Evolutionary conservation across 2,797 vertebrate species (phyloP).

Genomic region (Buceros bicornis): DNA sequence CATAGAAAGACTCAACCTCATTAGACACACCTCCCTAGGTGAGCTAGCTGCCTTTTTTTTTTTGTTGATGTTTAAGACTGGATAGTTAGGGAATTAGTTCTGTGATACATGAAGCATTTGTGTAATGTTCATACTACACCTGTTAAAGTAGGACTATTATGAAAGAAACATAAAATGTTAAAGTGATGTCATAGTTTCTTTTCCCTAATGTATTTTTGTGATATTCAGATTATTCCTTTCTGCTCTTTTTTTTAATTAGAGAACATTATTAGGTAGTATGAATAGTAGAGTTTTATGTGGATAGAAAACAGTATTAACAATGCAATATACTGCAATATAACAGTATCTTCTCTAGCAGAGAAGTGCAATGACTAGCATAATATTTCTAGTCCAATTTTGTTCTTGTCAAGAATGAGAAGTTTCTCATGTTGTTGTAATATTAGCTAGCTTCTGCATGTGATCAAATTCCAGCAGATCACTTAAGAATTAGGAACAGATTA

Average conservation of each 20-base stretch:
- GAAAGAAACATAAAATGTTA: background rate
- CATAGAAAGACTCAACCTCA: background rate
- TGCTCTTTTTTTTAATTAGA: background rate
- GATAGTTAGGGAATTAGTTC: background rate
- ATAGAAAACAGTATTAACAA: background rate
- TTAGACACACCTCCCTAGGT: background rate
- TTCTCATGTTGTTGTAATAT: background rate
- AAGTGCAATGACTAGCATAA: rapidly evolving
- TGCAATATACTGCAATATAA: background rate
- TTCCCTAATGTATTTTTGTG: background rate
- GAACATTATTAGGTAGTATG: background rate
- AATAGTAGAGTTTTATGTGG: background rate
- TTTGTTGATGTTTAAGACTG: too few species aligned
- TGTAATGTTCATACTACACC: background rate
- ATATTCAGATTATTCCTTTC: background rate
- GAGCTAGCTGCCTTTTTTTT: background rate
- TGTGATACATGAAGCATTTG: background rate
- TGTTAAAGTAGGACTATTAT: background rate
- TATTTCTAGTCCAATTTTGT: background rate
- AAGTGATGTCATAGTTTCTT: background rate
- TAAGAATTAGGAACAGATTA: background rate
- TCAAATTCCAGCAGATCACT: background rate
- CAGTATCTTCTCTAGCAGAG: background rate
- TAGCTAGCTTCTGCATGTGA: background rate
- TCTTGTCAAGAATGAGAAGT: background rate